Conservation (phyloP, 2,888 invertebrate genomes). For the Kryphioiulus occultus region DNA sequence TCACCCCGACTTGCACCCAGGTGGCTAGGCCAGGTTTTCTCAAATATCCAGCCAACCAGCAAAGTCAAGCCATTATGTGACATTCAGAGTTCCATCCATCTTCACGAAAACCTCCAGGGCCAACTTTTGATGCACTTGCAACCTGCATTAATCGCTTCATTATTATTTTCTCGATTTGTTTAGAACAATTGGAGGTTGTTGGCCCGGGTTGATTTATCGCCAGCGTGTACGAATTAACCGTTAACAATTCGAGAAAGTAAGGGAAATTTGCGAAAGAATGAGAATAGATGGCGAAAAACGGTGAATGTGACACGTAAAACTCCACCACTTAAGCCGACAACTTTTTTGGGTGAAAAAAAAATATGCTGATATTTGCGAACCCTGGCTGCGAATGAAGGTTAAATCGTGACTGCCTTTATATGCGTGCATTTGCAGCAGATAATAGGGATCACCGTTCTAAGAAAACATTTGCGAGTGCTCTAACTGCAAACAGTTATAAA, state of each 20-base stretch:
- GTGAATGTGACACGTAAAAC: slow-evolving; percentile 21
- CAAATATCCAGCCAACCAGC: not conserved
- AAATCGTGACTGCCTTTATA: not conserved
- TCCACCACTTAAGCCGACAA: not conserved
- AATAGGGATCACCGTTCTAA: slow-evolving; percentile 30
- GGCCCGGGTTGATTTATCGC: not conserved
- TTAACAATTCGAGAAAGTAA: not conserved
- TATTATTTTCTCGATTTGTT: not conserved
- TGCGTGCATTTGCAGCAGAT: not conserved
- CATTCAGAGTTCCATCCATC: not conserved
- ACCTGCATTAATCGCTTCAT: slow-evolving; percentile 10
- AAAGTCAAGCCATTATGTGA: not conserved
- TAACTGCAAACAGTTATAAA: not conserved
- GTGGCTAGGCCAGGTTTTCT: not conserved
- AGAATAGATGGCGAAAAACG: not conserved
- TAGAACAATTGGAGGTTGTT: not conserved
- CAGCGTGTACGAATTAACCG: not conserved
- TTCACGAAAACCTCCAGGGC: not conserved
- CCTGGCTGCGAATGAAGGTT: not conserved
- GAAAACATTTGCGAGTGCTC: not conserved
- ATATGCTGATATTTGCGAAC: not conserved
- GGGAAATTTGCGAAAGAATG: not conserved
- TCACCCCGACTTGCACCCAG: not conserved
- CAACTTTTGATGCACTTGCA: slow-evolving; percentile 10
- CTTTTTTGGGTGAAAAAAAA: not conserved